Percentiles rank a stretch among this genome's conserved stretches.
phyloP scores from a whole-genome alignment of 2,113 vertebrate genomes.

The Butastur rufipennis region DNA sequence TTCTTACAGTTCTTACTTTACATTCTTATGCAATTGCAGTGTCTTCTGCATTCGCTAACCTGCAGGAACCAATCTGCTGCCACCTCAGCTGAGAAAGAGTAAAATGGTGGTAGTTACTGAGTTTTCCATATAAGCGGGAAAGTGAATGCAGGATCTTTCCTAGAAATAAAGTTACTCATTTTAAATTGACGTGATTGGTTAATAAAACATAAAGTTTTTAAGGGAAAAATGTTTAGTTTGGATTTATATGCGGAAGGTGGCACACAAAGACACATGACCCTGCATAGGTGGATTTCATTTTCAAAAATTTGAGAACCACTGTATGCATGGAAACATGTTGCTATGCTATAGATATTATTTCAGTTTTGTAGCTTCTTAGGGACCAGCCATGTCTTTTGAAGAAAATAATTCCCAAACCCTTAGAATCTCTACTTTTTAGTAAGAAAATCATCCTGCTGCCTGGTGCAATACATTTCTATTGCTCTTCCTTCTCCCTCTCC shows the following conservation, averaged over 20 bases:
- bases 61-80: neutral
- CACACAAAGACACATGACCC: neutral
- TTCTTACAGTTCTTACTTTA: neutral
- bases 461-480: neutral
- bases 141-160: neutral
- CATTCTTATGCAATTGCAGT: neutral
- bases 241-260: neutral
- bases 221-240: neutral
- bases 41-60: neutral
- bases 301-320: neutral
- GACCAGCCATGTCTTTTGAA: neutral
- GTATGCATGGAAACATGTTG: neutral
- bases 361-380: neutral
- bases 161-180: neutral
- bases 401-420: neutral
- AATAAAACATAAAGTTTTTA: neutral
- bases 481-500: neutral
- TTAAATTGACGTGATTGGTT: neutral
- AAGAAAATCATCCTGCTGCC: neutral
- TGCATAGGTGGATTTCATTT: neutral
- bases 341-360: neutral
- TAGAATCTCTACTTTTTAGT: neutral
- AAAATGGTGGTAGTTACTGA: neutral
- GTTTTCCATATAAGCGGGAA: neutral
- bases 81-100: neutral